Evolutionary conservation across 2,797 vertebrate genomes (phyloP).

Genomic region (Bradypodion ventrale): DNA sequence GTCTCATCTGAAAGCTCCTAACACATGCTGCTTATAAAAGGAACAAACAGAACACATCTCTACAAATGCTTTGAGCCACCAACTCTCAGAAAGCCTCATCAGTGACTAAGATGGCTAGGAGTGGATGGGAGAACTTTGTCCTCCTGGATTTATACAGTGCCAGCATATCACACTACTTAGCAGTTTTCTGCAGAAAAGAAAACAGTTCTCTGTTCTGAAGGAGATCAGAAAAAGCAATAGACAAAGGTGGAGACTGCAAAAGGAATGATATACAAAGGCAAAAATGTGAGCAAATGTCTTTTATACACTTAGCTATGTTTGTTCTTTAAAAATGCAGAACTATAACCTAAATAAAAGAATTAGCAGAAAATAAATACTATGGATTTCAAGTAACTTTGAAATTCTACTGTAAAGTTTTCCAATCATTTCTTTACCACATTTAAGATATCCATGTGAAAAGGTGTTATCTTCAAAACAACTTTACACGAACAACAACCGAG

Average conservation of each 20-base stretch:
- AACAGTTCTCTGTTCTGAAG: not conserved
- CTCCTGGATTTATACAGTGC: not conserved
- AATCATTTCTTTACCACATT: not conserved
- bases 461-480: not conserved
- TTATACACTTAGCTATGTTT: not conserved
- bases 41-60: too few species aligned
- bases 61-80: too few species aligned
- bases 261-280: not conserved
- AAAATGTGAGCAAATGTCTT: too few species aligned
- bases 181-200: not conserved
- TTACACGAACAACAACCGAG: not conserved
- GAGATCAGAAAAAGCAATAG: not conserved
- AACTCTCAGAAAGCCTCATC: too few species aligned
- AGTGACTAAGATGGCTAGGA: too few species aligned
- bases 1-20: not conserved
- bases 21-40: not conserved
- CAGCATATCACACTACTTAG: not conserved
- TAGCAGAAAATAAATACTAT: not conserved
- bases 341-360: not conserved
- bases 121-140: too few species aligned
- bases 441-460: not conserved
- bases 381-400: not conserved
- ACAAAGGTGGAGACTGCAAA: not conserved
- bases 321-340: not conserved
- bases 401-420: not conserved